Conservation (phyloP, 2,113 vertebrate genomes). For the Anolis carolinensis region DNA sequence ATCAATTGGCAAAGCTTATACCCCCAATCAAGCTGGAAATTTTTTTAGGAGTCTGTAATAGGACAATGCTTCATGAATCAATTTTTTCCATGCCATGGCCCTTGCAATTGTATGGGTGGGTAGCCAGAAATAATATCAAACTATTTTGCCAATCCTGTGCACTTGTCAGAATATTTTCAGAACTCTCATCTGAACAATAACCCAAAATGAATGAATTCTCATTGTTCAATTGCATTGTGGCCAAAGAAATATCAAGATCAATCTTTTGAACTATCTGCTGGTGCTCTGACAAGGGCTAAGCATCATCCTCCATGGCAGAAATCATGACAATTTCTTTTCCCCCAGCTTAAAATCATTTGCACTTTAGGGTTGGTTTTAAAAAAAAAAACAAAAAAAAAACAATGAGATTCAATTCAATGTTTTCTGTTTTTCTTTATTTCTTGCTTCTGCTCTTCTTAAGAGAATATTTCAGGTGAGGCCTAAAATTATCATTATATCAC, state of each 20-base stretch:
- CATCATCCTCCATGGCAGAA: background rate
- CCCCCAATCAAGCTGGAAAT: background rate
- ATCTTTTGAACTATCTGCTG: background rate
- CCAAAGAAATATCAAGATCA: background rate
- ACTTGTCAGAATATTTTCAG: background rate
- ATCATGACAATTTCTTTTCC: background rate
- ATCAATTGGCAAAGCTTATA: background rate
- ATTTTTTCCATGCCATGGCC: background rate
- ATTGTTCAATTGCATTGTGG: background rate
- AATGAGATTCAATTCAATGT: no score
- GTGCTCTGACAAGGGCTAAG: background rate
- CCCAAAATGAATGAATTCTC: background rate
- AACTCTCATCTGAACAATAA: constrained; percentile 19
- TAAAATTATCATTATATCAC: no score
- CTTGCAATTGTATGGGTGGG: background rate
- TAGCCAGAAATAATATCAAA: background rate
- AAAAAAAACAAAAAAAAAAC: no score
- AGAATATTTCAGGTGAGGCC: no score
- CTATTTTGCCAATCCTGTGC: background rate
- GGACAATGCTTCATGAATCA: background rate
- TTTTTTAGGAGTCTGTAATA: constrained; percentile 11
- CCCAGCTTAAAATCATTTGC: background rate
- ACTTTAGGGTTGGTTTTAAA: no score
- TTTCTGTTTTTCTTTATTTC: no score
- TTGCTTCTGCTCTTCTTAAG: no score